Evolutionary conservation across 1,140 invertebrate species (phyloP), one percentile per base, ranked within the genome.

Genomic region (Rhagoletis zephyria): DNA sequence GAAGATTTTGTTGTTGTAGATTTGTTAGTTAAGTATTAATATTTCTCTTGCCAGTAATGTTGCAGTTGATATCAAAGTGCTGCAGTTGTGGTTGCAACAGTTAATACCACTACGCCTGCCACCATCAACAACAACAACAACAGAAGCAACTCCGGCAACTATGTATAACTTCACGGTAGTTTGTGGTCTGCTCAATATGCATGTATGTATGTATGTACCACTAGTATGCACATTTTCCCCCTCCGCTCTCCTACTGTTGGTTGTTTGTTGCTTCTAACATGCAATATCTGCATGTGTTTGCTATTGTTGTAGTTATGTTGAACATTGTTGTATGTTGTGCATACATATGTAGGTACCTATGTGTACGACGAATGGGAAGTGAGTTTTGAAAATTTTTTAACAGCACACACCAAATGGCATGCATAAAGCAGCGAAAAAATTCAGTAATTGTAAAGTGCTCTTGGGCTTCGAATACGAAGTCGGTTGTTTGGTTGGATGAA

Each of bases 371-470:
- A 56, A 56, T 81, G 74, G 74, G 74, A 81, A 81, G n/a, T 81
- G 74, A 81, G 74, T 81, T 81, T 81, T 81, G 0, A 56, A 56
- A 81, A n/a, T 63, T 81, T 81, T 81, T 81, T 42, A 81, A 81
- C 74, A 81, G 74, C 74, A 81, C 42, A 30, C 1, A 70, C 6
- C 40, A 81, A 81, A 81, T 81, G 19, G n/a, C 74, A 81, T 81
- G 74, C 74, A 85, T 42, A 85, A 30, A 85, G 60, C 85, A 85
- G 42, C 42, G 61, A 77, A 87, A 87, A 42, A 85, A 88, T 88
- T 91, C 90, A 92, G 90, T 91, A 91, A 92, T 92, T 90, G 89
- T 92, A 89, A 89, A 90, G 87, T 90, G 90, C 90, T 91, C 91
- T 91, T 90, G 88, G 87, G 89, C 89, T 89, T 90, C 91, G 91